Conservation (phyloP, 2,113 vertebrate species). For the Scytalopus superciliaris region DNA sequence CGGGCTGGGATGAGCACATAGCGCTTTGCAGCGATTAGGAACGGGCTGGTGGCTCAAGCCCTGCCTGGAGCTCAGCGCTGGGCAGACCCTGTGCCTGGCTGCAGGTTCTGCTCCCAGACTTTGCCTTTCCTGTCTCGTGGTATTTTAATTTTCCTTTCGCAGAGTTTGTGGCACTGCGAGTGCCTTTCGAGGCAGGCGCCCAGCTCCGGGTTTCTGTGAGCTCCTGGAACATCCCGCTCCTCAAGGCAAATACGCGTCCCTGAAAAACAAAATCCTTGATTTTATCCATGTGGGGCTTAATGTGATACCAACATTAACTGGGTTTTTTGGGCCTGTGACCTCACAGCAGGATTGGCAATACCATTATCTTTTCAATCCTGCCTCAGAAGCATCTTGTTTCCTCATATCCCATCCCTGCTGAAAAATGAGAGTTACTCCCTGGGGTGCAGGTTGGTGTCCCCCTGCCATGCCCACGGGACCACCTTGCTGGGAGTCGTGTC, state of each 20-base stretch:
- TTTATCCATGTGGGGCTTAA: background rate
- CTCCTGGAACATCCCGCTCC: background rate
- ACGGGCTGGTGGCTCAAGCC: background rate
- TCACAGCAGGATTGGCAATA: background rate
- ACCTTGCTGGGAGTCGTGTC: background rate
- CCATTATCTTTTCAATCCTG: fast-evolving
- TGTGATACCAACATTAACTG: fast-evolving
- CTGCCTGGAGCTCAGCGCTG: background rate
- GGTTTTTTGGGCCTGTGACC: background rate
- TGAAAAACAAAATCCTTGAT: background rate
- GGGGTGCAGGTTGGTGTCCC: background rate
- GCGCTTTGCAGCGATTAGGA: background rate
- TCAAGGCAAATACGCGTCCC: fast-evolving
- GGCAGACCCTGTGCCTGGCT: background rate
- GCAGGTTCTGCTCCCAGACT: background rate
- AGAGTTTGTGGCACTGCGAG: background rate
- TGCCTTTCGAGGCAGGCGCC: background rate
- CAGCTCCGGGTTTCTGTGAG: background rate
- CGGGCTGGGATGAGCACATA: background rate
- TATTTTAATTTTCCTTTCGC: background rate
- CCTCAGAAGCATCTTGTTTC: background rate
- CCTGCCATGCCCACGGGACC: fast-evolving
- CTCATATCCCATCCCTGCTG: fast-evolving
- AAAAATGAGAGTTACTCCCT: background rate
- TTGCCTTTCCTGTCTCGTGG: background rate